These are phyloP conservation scores for Montipora cactus DNA, from an alignment of 64 coral and sea anemone genomes.

Conservation along the genomic window DNA sequence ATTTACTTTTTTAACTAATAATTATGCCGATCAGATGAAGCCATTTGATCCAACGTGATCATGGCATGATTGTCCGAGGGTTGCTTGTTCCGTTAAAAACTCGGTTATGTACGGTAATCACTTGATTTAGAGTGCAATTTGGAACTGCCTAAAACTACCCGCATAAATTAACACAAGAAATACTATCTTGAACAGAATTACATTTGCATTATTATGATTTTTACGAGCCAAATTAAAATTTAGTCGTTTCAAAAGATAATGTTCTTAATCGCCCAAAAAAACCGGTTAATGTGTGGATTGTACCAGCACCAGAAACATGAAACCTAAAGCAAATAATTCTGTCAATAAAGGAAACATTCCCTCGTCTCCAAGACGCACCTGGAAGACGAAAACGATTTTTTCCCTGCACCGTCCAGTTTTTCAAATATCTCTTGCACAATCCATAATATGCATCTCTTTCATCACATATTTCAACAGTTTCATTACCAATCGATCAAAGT, in stretches of 20 bases:
- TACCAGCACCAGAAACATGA: not conserved
- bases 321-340: too few relatives aligned
- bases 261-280: not conserved
- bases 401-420: not conserved
- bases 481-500: not conserved
- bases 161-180: not conserved
- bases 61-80: too few relatives aligned
- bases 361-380: not conserved
- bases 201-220: not conserved
- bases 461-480: not conserved
- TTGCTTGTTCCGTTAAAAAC: too few relatives aligned
- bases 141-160: too few relatives aligned
- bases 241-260: not conserved
- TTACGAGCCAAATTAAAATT: not conserved
- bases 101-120: too few relatives aligned
- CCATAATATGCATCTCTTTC: not conserved
- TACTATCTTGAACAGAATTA: not conserved
- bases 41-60: too few relatives aligned
- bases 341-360: not conserved
- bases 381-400: not conserved
- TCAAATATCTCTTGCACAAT: not conserved
- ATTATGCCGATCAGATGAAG: too few relatives aligned
- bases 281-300: not conserved
- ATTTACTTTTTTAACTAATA: too few relatives aligned
- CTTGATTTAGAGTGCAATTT: too few relatives aligned